phyloP scores from a whole-genome alignment of 2,888 invertebrate species.

The Drosophila phalerata region DNA sequence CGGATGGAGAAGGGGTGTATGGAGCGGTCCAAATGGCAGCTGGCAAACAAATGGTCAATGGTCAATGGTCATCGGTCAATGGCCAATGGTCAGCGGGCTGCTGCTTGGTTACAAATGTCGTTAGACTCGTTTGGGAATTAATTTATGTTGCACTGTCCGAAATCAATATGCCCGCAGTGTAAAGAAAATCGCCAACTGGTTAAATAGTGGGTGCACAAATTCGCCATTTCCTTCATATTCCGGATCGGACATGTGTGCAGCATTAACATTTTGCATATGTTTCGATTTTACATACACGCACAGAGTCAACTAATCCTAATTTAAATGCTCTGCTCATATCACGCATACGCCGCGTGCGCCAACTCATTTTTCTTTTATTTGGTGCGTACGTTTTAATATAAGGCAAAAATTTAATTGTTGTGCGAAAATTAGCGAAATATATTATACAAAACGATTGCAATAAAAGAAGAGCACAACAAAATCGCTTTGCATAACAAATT shows the following conservation, averaged over 20 bases:
- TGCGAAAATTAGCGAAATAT: slow-evolving; percentile 45
- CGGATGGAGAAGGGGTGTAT: neutral
- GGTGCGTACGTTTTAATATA: slow-evolving; percentile 28
- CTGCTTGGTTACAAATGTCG: slow-evolving; percentile 68
- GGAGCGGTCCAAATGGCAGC: slow-evolving; percentile 11
- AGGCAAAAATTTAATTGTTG: slow-evolving; percentile 68
- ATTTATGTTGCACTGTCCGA: slow-evolving; percentile 66
- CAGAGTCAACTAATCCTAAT: slow-evolving; percentile 70
- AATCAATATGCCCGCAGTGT: slow-evolving; percentile 73
- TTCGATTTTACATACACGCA: slow-evolving; percentile 59
- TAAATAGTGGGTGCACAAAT: slow-evolving; percentile 26
- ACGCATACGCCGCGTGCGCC: slow-evolving; percentile 37
- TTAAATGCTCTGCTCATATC: slow-evolving; percentile 63
- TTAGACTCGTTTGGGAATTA: slow-evolving; percentile 58
- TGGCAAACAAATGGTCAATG: slow-evolving; percentile 46
- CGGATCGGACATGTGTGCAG: slow-evolving; percentile 24
- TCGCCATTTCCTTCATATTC: slow-evolving; percentile 9
- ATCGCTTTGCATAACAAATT: slow-evolving; percentile 67
- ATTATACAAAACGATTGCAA: slow-evolving; percentile 16
- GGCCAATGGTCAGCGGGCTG: slow-evolving; percentile 23
- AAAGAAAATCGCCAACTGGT: slow-evolving; percentile 56
- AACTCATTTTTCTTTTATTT: neutral
- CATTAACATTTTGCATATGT: slow-evolving; percentile 68
- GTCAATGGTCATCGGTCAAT: slow-evolving; percentile 36
- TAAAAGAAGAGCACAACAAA: slow-evolving; percentile 25